Conservation (phyloP, 2,113 vertebrate species). For the Pholis gunnellus region DNA sequence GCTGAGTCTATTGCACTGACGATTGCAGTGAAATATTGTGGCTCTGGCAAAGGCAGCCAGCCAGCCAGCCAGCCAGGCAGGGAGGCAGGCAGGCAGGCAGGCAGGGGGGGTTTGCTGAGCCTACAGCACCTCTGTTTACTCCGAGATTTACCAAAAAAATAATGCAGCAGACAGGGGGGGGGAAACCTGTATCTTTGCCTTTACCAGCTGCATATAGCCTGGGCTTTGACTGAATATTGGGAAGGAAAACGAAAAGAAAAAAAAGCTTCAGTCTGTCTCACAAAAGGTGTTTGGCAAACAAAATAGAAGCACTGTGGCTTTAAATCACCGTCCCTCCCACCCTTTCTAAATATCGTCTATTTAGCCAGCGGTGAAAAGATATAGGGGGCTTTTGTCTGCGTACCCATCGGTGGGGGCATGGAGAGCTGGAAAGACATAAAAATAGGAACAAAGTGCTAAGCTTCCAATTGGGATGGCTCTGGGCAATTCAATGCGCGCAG, state of each 20-base stretch:
- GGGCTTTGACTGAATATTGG: conserved; percentile 46
- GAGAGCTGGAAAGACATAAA: conserved; percentile 89
- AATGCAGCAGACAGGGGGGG: conserved; percentile 30
- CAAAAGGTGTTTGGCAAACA: conserved; percentile 84
- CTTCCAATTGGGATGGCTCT: conserved; percentile 84
- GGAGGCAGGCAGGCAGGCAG: conserved; percentile 60
- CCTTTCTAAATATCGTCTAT: conserved; percentile 91
- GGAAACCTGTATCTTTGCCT: conserved; percentile 40
- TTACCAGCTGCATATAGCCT: conserved; percentile 45
- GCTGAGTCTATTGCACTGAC: conserved; percentile 84
- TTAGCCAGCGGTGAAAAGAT: conserved; percentile 93
- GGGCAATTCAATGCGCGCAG: conserved; percentile 85
- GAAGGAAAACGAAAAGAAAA: conserved; percentile 32
- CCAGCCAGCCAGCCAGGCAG: conserved; percentile 50
- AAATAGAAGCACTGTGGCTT: conserved; percentile 86
- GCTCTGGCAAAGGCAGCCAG: conserved; percentile 73
- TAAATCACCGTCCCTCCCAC: conserved; percentile 89
- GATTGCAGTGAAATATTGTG: conserved; percentile 83
- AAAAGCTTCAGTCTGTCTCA: conserved; percentile 65
- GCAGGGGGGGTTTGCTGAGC: conserved; percentile 65
- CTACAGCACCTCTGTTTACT: conserved; percentile 74
- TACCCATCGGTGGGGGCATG: conserved; percentile 85
- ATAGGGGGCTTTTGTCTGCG: conserved; percentile 94
- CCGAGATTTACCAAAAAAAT: conserved; percentile 56
- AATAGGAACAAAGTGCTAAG: conserved; percentile 93